Percentiles rank a stretch among this genome's conserved stretches.
These are phyloP conservation scores for Drosophila setosimentum DNA, from an alignment of 2,888 invertebrate species.

Conservation along the genomic window DNA sequence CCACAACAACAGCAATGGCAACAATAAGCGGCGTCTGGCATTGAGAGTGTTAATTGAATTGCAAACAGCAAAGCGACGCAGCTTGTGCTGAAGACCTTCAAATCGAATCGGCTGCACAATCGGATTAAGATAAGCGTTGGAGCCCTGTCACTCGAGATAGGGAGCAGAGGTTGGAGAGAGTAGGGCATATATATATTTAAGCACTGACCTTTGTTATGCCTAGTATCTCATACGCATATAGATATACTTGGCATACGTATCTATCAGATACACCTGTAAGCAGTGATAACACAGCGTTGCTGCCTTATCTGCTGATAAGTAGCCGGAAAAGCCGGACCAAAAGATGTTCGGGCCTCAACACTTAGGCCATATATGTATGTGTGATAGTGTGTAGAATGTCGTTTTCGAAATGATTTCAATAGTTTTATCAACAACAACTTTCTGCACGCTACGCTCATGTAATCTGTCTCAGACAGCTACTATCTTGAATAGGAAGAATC, in stretches of 20 bases:
- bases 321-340: constrained; percentile 26
- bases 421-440: neutral
- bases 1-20: constrained; percentile 16
- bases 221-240: constrained; percentile 6
- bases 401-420: constrained; percentile 14
- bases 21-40: constrained; percentile 49
- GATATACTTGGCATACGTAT: constrained; percentile 20
- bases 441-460: neutral
- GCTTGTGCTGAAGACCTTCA: constrained; percentile 14
- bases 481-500: neutral
- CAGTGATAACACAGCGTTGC: constrained; percentile 12
- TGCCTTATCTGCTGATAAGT: constrained; percentile 2
- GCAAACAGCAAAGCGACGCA: constrained; percentile 64
- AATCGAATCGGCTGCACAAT: constrained; percentile 27
- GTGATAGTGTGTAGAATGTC: constrained; percentile 21
- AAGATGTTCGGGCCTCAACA: constrained; percentile 7
- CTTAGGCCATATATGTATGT: neutral
- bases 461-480: neutral
- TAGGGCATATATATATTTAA: neutral
- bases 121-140: constrained; percentile 23
- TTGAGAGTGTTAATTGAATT: constrained; percentile 79
- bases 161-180: neutral
- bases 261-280: neutral
- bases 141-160: neutral
- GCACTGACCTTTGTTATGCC: constrained; percentile 44